Evolutionary conservation across 2,113 vertebrate species (phyloP).

Genomic region (Hemiscyllium ocellatum): DNA sequence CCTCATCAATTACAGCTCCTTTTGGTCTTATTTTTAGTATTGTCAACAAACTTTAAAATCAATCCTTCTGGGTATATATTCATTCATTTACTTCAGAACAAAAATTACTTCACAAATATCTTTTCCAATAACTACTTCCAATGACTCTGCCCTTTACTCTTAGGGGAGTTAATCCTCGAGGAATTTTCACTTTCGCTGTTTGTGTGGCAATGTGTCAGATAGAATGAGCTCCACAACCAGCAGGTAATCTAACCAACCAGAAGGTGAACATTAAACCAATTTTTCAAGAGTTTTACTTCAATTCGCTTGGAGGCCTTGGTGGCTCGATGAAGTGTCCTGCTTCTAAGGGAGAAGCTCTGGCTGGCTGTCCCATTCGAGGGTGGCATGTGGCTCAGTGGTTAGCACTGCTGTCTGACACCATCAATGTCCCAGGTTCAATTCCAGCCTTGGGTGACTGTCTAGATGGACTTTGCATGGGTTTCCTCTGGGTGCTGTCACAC

Average conservation of each 20-base stretch:
- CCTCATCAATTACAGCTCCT: neutral
- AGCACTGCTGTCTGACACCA: too few relatives aligned
- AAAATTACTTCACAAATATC: neutral
- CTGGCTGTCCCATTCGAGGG: neutral
- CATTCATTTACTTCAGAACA: neutral
- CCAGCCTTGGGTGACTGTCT: too few relatives aligned
- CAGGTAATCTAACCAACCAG: neutral
- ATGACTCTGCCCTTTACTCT: neutral
- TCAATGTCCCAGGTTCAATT: too few relatives aligned
- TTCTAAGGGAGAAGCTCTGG: neutral
- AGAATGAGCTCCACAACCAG: neutral
- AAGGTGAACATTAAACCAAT: neutral
- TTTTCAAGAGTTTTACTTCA: neutral
- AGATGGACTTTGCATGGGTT: too few relatives aligned
- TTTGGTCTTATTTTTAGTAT: neutral
- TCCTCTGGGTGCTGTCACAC: too few relatives aligned
- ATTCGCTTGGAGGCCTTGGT: neutral
- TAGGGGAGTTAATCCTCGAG: neutral
- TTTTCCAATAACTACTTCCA: neutral
- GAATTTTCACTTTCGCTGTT: neutral
- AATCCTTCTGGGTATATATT: neutral
- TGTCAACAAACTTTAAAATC: neutral
- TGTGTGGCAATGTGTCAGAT: neutral
- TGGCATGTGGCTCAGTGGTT: too few relatives aligned
- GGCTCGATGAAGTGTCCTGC: neutral